Base-by-base conservation (phyloP, 1,140 invertebrate genomes). In the Drosophila nannoptera region DNA sequence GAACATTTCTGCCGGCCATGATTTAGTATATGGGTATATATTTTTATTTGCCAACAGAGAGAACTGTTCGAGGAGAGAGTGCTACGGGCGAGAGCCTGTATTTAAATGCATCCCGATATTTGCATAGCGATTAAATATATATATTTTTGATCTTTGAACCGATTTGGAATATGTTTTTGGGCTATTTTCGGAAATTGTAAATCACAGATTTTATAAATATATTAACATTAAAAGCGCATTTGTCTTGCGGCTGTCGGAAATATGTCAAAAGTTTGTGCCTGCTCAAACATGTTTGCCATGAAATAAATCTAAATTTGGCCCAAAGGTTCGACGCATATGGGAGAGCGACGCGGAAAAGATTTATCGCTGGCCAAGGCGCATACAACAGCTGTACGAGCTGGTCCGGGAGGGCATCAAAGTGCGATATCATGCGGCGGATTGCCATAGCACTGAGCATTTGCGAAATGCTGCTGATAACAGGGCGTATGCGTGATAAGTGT, bases 1-100 rank as follows among this genome's bases (percentile, higher is more conserved):
- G 52, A 45, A 69, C 56, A 54, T 16, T 11, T 32, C 32, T 6
- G 56, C 36, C 22, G 32, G 42, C 49, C 64, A 65, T 83, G 65
- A 84, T 84, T 78, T 83, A 78, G 78, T 72, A 73, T 73, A 61
- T 75, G 35, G n/a, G n/a, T n/a, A n/a, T n/a, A n/a, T n/a, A n/a
- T 36, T 49, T 52, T 65, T 75, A 35, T 31, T 52, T 50, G 61
- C 48, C 52, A 80, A 60, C 16, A 42, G 48, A 58, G 49, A 78
- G 70, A 78, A 48, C 38, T 33, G 42, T 14, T 63, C 49, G 14
- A 40, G 43, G 55, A 73, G 42, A 60, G 52, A 64, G 43, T 55
- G 66, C 45, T 55, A 59, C 54, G 63, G 58, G 56, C 42, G 42
- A 38, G n/a, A 32, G 8, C 38, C 48, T 16, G 38, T 45, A 50